These are phyloP conservation scores for Nephrotoma guestfalica DNA, from an alignment of 2,888 invertebrate species.

Conservation along the genomic window DNA sequence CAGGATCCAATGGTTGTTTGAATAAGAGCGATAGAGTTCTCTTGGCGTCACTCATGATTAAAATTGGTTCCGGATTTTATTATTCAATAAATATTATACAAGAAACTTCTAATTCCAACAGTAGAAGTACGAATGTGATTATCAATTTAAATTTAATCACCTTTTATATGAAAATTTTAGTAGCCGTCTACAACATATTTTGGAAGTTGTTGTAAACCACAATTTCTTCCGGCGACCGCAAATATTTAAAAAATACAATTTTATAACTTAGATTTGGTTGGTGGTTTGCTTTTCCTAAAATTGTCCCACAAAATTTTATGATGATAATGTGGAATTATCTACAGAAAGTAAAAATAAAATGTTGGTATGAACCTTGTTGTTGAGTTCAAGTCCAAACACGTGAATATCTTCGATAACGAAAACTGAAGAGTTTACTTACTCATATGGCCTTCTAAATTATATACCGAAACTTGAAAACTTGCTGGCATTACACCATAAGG, in stretches of 20 bases:
- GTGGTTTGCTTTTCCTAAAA: neutral
- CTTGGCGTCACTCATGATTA: neutral
- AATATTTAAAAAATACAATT: neutral
- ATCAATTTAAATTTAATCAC: neutral
- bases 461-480: too few relatives aligned
- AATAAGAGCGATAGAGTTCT: slow-evolving; percentile 16
- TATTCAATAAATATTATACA: neutral
- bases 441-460: too few relatives aligned
- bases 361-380: too few relatives aligned
- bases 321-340: neutral
- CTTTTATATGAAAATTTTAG: neutral
- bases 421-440: too few relatives aligned
- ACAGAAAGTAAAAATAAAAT: neutral
- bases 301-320: neutral
- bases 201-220: neutral
- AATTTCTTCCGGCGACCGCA: neutral
- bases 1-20: slow-evolving; percentile 28
- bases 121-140: neutral
- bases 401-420: too few relatives aligned
- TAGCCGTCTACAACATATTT: neutral
- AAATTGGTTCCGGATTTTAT: neutral
- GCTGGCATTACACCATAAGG: too few relatives aligned
- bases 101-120: neutral
- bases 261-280: neutral
- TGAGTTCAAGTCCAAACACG: too few relatives aligned